Base-by-base conservation (phyloP, 2,888 invertebrate genomes). In the Exocentrus adspersus region DNA sequence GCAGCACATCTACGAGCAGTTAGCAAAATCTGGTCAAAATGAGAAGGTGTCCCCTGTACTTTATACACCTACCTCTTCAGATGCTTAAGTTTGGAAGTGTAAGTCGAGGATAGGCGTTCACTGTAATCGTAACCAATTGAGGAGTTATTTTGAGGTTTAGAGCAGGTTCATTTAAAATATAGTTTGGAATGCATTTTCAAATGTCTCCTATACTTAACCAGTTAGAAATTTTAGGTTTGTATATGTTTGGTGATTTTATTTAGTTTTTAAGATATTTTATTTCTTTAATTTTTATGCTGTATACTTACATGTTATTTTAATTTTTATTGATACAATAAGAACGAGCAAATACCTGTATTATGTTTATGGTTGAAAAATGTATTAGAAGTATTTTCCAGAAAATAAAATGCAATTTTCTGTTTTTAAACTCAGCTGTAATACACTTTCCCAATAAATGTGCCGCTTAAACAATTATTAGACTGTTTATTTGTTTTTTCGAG, bases 1-100 rank as follows among this genome's bases (percentile, higher is more conserved):
- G 68, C 87, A 89, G 70, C 85, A 85, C 24, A 69, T 81, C 30
- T 82, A 81, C 51, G 78, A 79, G 17, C 78, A 80, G 60, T 62
- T 80, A 53, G 74, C 76, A 1, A 54, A 64, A 24, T 14, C 58
- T 5, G 68, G 68, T 42, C 74, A 70, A 10, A 68, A 71, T 2
- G 76, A 78, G 12, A 76, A 77, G 64, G 69, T 71, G 3, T 72
- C 75, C 2, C 80, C 80, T 2, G 78, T 80, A 10, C 64, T 79
- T 10, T 79, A 78, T 56, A 77, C 75, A 4, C 69, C 72, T 2
- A 65, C 70, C 10, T 71, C 68, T 30, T 72, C 73, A 1, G 72
- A 75, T 45, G 73, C 77, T n/a, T 73, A 66, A 14, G 16, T 3
- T 37, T 1, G 2, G n/a, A 32, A 32, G 7, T 7, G n/a, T 2